phyloP scores from a whole-genome alignment of 2,797 vertebrate genomes.

The Poecilia wingei region DNA sequence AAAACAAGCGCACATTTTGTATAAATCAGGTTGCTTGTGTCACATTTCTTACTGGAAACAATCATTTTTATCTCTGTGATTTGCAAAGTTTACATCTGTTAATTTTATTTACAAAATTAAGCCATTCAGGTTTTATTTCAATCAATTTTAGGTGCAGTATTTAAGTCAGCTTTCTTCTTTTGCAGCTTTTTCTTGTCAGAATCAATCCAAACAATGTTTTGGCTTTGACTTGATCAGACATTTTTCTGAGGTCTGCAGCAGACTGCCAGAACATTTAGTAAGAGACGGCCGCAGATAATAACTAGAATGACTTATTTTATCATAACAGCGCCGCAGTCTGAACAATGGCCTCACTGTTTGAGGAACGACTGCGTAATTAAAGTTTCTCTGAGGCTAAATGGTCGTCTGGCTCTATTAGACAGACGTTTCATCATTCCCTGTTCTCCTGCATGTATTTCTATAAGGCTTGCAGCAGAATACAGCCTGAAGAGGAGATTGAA shows the following conservation, averaged over 20 bases:
- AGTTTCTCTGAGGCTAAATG: conserved; percentile 52
- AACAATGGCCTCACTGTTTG: conserved; percentile 56
- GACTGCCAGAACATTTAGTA: conserved; percentile 31
- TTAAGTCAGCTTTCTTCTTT: background rate
- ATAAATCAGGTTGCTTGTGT: background rate
- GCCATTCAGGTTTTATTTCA: conserved; percentile 4
- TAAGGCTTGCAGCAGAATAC: conserved; percentile 11
- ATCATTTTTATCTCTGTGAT: too few species aligned
- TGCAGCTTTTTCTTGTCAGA: background rate
- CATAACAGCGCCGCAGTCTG: conserved; percentile 32
- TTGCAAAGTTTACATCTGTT: background rate
- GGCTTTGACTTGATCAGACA: background rate
- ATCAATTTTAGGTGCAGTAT: background rate
- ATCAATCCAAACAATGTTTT: background rate
- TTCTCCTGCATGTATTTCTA: background rate
- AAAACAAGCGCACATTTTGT: background rate
- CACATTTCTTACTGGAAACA: background rate
- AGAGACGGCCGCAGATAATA: conserved; percentile 27
- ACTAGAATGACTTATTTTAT: conserved; percentile 33
- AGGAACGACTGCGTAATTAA: conserved; percentile 44
- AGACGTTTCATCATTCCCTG: conserved; percentile 27
- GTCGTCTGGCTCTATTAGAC: conserved; percentile 50
- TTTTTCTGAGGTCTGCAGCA: conserved; percentile 9
- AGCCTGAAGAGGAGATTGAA: background rate
- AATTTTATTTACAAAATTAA: background rate